Evolutionary conservation across 2,113 vertebrate species (phyloP), one percentile per base, ranked within the genome.

Genomic region (Cryptotis parvus): DNA sequence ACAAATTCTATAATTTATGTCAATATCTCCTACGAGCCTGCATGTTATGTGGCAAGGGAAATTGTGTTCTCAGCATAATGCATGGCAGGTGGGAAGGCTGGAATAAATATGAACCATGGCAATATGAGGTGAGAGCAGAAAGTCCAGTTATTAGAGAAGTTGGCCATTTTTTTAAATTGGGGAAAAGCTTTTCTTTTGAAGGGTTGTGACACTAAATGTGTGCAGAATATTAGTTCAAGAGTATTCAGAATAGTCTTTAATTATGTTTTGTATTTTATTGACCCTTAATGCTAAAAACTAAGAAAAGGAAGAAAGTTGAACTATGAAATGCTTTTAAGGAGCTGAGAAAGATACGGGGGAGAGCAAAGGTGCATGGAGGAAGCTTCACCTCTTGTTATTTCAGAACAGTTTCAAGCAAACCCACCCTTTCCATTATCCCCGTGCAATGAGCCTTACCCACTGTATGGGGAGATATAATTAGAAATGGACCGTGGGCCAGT

Each of bases 401-500:
- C 68, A 63, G 52, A 66, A 66, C 41, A 84, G n/a, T 84, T 82
- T 82, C 43, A 91, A 92, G 85, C 81, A 93, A 95, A 45, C 65
- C 74, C 78, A 78, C 70, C 91, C 77, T 91, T 94, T 93, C 92
- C 87, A 94, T 95, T 92, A 96, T 68, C 70, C 10, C 27, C 74
- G 81, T 76, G 65, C 91, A 93, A 87, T 96, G 94, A 94, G 78
- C 92, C 84, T 63, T 69, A 31, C 66, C 84, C 33, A 20, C 39
- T 45, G 3, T 72, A 84, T 92, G 66, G 70, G 69, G 63, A 93
- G 84, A 92, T 75, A 87, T 87, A 89, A 92, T 95, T 68, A 82
- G 86, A 75, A 95, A 68, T 91, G 78, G 55, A 87, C 66, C 10
- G 58, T 87, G 87, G 73, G 58, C 88, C 65, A 78, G 78, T 33